Base-by-base conservation (phyloP, 1,140 invertebrate species). In the Nilaparvata lugens region DNA sequence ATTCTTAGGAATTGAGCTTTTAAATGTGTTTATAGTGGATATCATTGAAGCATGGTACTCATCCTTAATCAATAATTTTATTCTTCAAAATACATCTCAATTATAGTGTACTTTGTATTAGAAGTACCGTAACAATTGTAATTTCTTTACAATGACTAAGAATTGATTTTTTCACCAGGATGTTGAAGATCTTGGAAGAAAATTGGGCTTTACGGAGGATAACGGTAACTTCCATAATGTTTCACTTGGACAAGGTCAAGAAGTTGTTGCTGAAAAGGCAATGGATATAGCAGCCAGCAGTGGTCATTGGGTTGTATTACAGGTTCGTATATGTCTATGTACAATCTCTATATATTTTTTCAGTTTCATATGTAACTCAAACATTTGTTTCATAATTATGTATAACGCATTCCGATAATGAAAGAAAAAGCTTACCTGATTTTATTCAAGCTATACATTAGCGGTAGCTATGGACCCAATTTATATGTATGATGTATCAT, bases 231-330 rank as follows among this genome's bases (percentile, higher is more conserved):
- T 98, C 70, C 93, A 97, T 70, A 97, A 95, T 71, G 92, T 98
- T 1, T 97, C 93, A 0, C 76, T 98, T n/a, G 95, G 95, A 53
- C 95, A 97, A 78, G 95, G 95, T 0, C 95, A 98, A 76, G 95
- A 98, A 74, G 78, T 86, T 5, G 91, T 97, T 6, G 95, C 95
- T 1, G 94, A 97, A 72, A 80, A 84, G 52, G 92, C 93, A 1
- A 89, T 98, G 85, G 92, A 97, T 65, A 76, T 84, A 28, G 89
- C 91, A 0, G 82, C 91, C 0, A 81, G 82, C 67, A 81, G 89
- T 68, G 95, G 95, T 0, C 93, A 97, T 72, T 98, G 95, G 95
- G 94, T 97, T 24, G 85, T 97, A 21, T 77, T 98, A 35, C 94
- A 91, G 78, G 85, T 87, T 68, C 48, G 48, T 53, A 19, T 23